A percentile compares a stretch with the other conserved stretches of the same genome.
These are phyloP conservation scores for Indri indri DNA, from an alignment of 2,113 vertebrate species.

Conservation along the genomic window DNA sequence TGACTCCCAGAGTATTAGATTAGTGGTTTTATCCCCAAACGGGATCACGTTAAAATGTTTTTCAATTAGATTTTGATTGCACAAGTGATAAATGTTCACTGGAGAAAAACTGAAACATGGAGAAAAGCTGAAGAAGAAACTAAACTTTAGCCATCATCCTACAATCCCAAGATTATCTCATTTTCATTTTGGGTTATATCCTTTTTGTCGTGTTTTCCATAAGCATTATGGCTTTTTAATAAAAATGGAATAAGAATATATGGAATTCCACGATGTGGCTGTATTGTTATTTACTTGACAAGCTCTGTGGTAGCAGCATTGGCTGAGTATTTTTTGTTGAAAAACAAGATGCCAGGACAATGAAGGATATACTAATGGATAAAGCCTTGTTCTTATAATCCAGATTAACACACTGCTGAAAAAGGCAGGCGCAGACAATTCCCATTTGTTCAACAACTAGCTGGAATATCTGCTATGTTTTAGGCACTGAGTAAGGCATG, in stretches of 20 bases:
- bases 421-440: not conserved
- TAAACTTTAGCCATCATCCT: not conserved
- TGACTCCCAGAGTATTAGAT: not conserved
- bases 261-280: not conserved
- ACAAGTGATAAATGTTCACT: not conserved
- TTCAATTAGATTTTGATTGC: not conserved
- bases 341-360: not conserved
- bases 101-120: not conserved
- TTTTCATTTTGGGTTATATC: not conserved
- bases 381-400: not conserved
- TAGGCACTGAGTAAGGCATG: not conserved
- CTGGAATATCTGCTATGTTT: not conserved
- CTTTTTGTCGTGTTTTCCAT: constrained; percentile 4
- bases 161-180: not conserved
- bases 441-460: not conserved
- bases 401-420: not conserved
- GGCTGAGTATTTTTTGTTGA: not conserved
- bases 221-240: constrained; percentile 23
- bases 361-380: not conserved
- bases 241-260: not conserved
- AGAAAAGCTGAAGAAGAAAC: not conserved
- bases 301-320: not conserved
- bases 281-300: constrained; percentile 16
- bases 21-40: not conserved
- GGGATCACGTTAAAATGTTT: not conserved